Conservation (phyloP, 2,797 vertebrate species). For the Pteronotus mesoamericanus region DNA sequence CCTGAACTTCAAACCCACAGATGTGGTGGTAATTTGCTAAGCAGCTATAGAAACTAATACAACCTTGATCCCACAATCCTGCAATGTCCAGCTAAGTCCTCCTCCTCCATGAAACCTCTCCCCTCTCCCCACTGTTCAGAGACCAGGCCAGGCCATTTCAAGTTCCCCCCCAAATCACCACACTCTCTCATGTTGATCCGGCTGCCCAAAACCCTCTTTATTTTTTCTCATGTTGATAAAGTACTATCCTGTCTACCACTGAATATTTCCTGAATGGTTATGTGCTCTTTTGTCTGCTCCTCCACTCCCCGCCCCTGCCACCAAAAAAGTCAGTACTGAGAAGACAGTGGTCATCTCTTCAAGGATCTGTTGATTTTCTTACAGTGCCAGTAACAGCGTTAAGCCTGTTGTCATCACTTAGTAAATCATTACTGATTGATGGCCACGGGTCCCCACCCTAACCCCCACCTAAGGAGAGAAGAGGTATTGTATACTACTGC, state of each 20-base stretch:
- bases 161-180: background rate
- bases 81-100: background rate
- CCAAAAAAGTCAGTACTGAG: background rate
- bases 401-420: background rate
- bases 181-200: no score
- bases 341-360: background rate
- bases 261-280: background rate
- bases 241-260: background rate
- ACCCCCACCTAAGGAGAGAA: background rate
- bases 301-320: fast-evolving
- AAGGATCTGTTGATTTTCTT: background rate
- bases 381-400: background rate
- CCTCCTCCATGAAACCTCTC: background rate
- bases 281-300: background rate
- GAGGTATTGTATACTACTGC: background rate
- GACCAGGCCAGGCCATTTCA: background rate
- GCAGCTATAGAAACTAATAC: background rate
- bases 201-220: no score
- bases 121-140: background rate
- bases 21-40: background rate
- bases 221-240: background rate
- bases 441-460: no score
- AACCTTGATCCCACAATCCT: background rate
- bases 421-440: background rate
- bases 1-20: background rate